These are phyloP conservation scores for Leptopterna dolabrata DNA, from an alignment of 2,888 invertebrate genomes.

Conservation along the genomic window DNA sequence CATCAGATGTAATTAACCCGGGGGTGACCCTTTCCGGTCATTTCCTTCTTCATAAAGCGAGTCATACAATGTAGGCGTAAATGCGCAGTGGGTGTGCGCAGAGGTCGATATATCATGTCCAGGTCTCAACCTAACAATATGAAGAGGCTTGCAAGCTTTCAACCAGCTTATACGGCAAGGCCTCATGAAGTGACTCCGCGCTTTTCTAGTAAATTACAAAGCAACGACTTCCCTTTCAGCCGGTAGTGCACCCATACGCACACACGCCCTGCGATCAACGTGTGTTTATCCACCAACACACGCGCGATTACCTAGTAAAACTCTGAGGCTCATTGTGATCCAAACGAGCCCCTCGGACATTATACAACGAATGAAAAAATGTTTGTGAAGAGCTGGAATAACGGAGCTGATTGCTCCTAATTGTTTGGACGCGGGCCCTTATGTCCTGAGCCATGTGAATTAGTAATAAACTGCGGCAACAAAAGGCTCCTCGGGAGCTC, in stretches of 20 bases:
- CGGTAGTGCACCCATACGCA: not conserved
- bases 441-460: not conserved
- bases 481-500: not conserved
- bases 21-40: too few relatives aligned
- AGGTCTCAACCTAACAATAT: not conserved
- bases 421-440: not conserved
- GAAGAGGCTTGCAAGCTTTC: not conserved
- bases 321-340: not conserved
- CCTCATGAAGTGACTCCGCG: not conserved
- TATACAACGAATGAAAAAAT: not conserved
- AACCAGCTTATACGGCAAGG: not conserved
- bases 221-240: not conserved
- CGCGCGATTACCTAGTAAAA: not conserved
- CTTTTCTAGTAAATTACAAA: not conserved
- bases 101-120: not conserved
- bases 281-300: not conserved
- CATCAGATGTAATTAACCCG: too few relatives aligned
- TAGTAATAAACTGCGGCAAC: not conserved
- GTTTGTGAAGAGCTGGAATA: conserved; percentile 5
- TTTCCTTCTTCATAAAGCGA: not conserved
- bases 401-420: conserved; percentile 6
- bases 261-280: not conserved
- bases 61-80: not conserved
- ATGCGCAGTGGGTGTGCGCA: not conserved
- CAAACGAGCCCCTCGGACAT: not conserved